Percentiles rank a stretch among this genome's conserved stretches.
Evolutionary conservation across 2,888 invertebrate genomes (phyloP).

Genomic region (Andricus quercusramuli): DNA sequence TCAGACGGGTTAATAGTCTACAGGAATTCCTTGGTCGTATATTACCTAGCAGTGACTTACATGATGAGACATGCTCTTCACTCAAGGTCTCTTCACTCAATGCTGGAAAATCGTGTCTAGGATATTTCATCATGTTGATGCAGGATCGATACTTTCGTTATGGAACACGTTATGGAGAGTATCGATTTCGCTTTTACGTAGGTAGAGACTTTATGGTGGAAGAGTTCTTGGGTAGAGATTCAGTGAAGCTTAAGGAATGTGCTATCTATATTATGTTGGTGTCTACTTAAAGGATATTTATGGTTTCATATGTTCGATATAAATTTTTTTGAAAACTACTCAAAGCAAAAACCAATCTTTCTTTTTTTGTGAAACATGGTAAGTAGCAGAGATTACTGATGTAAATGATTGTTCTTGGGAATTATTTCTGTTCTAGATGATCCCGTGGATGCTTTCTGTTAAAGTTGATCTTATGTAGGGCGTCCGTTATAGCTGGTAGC

Average conservation of each 20-base stretch:
- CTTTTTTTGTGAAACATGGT: too few relatives aligned
- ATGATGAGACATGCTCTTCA: neutral
- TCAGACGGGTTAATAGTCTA: neutral
- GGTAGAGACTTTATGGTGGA: conserved; percentile 25
- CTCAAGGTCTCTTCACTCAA: neutral
- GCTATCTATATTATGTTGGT: neutral
- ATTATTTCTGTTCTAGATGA: too few relatives aligned
- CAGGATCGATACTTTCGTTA: neutral
- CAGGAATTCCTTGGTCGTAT: neutral
- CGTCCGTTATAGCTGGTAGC: too few relatives aligned
- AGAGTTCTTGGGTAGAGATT: neutral
- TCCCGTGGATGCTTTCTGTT: too few relatives aligned
- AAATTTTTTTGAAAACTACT: neutral
- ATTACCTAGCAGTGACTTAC: neutral
- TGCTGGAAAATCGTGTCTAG: conserved; percentile 9
- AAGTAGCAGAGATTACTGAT: too few relatives aligned
- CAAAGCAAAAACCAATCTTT: too few relatives aligned
- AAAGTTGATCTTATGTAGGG: too few relatives aligned
- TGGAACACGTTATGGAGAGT: neutral
- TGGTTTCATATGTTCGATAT: neutral
- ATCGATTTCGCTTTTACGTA: conserved; percentile 20
- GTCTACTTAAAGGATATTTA: neutral
- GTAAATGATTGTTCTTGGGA: too few relatives aligned
- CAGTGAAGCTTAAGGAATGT: conserved; percentile 10
- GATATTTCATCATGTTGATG: conserved; percentile 13